Percentiles rank a stretch among this genome's conserved stretches.
phyloP scores from a whole-genome alignment of 2,113 vertebrate genomes.

The Bubalus kerabau region DNA sequence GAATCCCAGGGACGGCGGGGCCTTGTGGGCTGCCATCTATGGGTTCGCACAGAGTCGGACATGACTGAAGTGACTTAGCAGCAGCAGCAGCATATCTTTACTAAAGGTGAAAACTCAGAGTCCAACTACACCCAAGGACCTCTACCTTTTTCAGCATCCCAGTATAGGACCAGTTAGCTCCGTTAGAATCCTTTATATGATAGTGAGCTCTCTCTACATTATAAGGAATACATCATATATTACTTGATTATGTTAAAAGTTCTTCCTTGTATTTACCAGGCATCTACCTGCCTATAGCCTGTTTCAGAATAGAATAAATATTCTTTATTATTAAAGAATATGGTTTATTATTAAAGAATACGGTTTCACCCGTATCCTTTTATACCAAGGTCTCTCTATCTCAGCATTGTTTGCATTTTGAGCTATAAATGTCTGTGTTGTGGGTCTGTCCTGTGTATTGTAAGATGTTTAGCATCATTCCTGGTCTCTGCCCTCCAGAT shows the following conservation, averaged over 20 bases:
- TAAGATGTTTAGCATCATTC: background rate
- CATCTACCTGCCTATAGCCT: background rate
- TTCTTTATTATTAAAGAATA: background rate
- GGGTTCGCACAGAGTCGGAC: too few relatives aligned
- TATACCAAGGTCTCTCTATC: background rate
- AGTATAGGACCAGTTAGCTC: background rate
- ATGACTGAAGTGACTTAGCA: too few relatives aligned
- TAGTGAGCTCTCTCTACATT: background rate
- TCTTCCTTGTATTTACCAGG: background rate
- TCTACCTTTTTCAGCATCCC: background rate
- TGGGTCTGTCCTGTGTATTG: background rate
- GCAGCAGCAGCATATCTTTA: background rate
- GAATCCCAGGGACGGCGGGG: too few relatives aligned
- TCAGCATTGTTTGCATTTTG: background rate
- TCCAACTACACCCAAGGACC: background rate
- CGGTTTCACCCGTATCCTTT: background rate
- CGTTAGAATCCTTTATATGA: background rate
- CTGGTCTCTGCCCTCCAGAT: background rate
- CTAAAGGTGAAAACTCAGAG: background rate
- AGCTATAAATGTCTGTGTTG: background rate
- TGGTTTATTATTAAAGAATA: background rate
- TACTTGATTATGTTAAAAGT: background rate
- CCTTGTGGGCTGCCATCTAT: too few relatives aligned
- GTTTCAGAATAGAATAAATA: background rate
- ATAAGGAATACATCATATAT: background rate